phyloP scores from a whole-genome alignment of 2,888 invertebrate genomes.

The Orchesella flavescens region DNA sequence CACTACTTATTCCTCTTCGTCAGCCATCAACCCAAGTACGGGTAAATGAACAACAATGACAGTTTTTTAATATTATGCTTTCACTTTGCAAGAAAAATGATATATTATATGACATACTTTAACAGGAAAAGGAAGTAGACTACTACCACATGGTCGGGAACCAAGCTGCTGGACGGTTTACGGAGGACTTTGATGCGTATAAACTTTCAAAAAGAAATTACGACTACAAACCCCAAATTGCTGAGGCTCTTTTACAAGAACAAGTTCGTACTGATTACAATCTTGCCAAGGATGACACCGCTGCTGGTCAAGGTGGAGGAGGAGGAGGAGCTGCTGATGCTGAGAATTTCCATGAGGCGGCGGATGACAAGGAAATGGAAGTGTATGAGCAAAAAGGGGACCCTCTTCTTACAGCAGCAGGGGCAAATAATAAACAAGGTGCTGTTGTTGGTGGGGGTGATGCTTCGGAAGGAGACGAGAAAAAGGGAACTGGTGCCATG shows the following conservation, averaged over 20 bases:
- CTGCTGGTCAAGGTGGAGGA: not conserved
- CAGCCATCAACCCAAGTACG: conserved; percentile 22
- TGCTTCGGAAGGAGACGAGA: not conserved
- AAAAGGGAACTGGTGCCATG: conserved; percentile 6
- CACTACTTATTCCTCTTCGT: not conserved
- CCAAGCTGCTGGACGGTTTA: conserved; percentile 10
- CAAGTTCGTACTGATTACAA: conserved; percentile 61
- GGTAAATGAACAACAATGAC: conserved; percentile 1
- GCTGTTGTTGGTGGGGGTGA: not conserved
- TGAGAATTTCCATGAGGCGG: conserved; percentile 37
- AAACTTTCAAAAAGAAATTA: conserved; percentile 25
- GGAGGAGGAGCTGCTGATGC: too few relatives aligned
- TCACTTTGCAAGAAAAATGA: not conserved
- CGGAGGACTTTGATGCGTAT: conserved; percentile 33
- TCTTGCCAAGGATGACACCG: conserved; percentile 59
- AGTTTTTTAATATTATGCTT: not conserved
- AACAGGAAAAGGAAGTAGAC: conserved; percentile 50
- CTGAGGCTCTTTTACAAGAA: not conserved
- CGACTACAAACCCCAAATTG: conserved; percentile 8
- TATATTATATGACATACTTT: too few relatives aligned
- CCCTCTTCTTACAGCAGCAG: not conserved
- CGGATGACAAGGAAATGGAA: conserved; percentile 56
- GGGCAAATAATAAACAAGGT: not conserved
- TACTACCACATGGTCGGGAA: conserved; percentile 36
- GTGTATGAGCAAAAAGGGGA: conserved; percentile 26